A percentile compares a stretch with the other conserved stretches of the same genome.
Evolutionary conservation across 2,888 invertebrate genomes (phyloP).

Genomic region (Orthosia cruda): DNA sequence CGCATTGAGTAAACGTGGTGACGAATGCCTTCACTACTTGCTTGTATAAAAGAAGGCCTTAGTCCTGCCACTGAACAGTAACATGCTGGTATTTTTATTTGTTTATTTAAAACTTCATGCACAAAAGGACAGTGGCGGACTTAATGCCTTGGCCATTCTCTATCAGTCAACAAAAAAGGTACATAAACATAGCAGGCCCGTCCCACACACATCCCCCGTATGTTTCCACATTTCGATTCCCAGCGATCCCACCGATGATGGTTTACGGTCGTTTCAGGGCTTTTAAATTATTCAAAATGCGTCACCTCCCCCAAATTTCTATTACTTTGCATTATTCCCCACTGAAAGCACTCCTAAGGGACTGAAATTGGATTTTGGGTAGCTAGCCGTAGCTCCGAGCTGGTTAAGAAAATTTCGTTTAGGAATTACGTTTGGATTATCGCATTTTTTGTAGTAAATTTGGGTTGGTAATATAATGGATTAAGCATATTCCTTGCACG

Average conservation of each 20-base stretch:
- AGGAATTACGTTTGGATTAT: constrained; percentile 24
- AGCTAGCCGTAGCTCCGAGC: constrained; percentile 17
- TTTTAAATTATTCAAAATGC: constrained; percentile 68
- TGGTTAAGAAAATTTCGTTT: constrained; percentile 24
- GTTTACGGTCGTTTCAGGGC: constrained; percentile 48
- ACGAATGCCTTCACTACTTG: no score
- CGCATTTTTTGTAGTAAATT: constrained; percentile 7
- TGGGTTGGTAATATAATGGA: neutral
- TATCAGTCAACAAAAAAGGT: no score
- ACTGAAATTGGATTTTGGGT: constrained; percentile 59
- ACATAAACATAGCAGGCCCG: no score
- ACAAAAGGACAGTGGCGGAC: no score
- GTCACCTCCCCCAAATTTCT: constrained; percentile 57
- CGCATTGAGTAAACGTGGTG: no score
- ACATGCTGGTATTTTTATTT: neutral
- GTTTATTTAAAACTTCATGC: no score
- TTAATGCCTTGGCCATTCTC: no score
- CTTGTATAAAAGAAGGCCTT: no score
- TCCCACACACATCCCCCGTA: no score
- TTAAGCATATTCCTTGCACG: no score
- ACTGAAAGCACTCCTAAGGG: constrained; percentile 53
- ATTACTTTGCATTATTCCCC: constrained; percentile 61
- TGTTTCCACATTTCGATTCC: constrained; percentile 36
- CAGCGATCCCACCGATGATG: constrained; percentile 30
- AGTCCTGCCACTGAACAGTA: no score